Conservation (phyloP, 2,113 vertebrate genomes). For the Morone chrysops region DNA sequence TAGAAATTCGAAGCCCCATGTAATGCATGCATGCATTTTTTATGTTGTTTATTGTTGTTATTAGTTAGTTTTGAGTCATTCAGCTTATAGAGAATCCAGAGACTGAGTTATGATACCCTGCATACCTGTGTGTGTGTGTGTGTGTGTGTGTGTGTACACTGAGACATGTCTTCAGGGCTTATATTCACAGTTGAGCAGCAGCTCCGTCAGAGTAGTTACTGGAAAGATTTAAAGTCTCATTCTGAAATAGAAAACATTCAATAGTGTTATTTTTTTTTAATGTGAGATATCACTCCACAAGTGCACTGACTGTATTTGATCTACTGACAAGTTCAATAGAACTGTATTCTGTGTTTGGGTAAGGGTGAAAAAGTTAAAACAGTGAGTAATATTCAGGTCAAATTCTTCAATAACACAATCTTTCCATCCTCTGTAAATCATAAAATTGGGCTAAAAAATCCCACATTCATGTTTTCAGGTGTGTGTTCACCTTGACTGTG, state of each 20-base stretch:
- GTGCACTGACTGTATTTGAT: too few species aligned
- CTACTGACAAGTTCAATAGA: not conserved
- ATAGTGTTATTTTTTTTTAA: not conserved
- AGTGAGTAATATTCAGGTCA: not conserved
- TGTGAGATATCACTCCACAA: not conserved
- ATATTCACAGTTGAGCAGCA: not conserved
- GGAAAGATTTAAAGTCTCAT: conserved; percentile 3
- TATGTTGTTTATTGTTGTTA: not conserved
- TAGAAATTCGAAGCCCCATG: not conserved
- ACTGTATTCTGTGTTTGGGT: not conserved
- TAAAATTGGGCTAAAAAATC: too few species aligned
- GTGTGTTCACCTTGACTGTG: conserved; percentile 9
- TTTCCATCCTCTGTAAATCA: not conserved
- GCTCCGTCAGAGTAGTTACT: not conserved
- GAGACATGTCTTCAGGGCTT: not conserved
- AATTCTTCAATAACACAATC: not conserved
- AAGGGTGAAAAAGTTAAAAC: not conserved
- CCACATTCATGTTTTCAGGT: not conserved
- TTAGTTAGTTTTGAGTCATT: not conserved
- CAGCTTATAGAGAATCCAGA: not conserved
- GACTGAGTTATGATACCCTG: conserved; percentile 22
- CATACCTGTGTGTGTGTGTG: conserved; percentile 37
- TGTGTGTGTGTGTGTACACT: conserved; percentile 23
- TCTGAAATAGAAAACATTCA: not conserved
- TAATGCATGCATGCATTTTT: not conserved